Evolutionary conservation across 2,113 vertebrate genomes (phyloP), one percentile per base, ranked within the genome.

Genomic region (Hiodon tergisus): DNA sequence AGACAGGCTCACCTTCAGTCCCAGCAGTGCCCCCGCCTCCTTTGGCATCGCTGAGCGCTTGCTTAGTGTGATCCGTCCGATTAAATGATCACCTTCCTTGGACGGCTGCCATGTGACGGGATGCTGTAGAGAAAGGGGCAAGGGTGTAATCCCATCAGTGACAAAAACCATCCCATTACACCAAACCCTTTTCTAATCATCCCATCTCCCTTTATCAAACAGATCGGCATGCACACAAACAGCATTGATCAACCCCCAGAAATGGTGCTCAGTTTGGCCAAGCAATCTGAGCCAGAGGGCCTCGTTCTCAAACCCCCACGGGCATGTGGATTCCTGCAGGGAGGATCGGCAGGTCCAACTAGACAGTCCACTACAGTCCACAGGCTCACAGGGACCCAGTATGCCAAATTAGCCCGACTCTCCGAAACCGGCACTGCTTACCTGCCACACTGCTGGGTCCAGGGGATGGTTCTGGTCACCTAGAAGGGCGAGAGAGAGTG

Each of bases 21-120:
- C 97, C 77, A 99, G 82, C 79, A 98, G 88, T 86, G 96, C 92
- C 60, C 97, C 97, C n/a, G 96, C 94, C 85, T 98, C 96, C 90
- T 97, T 98, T 70, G 97, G 93, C 96, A 98, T 96, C 77, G 94
- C 93, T 78, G 93, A 94, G 90, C 95, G 94, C 83, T 98, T 98
- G 85, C 96, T 98, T 81, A 99, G 93, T 83, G 97, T 94, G 88
- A 99, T 97, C 81, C 95, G 93, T 70, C 97, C 97, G 81, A 99
- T 98, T 82, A 96, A 91, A 87, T 96, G 94, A 87, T 99, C 96
- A 60, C 97, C 97, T 79, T 99, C 96, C 85, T 98, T 99, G 81
- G 97, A 99, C 58, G 97, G 97, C 57, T 99, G 97, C 97, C 97
- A 99, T 84, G 95, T 97, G 78, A 96, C 96, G 46, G 97, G 97